Percentiles rank a stretch among this genome's conserved stretches.
Conservation (phyloP, 2,888 invertebrate genomes). For the Leptopterna dolabrata region DNA sequence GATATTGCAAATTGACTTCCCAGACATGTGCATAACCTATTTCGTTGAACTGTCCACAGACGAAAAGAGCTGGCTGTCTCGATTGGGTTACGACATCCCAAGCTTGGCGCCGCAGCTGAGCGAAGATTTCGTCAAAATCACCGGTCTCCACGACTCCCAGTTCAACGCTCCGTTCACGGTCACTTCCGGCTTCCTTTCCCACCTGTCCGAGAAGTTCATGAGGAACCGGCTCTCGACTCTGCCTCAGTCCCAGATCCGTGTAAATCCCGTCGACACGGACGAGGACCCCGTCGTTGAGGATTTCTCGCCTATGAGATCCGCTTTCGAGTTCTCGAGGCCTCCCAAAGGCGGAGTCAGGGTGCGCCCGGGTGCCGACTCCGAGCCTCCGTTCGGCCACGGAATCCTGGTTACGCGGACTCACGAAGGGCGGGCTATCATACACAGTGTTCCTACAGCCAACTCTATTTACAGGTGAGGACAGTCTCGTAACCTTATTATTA, state of each 20-base stretch:
- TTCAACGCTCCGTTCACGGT: constrained; percentile 71
- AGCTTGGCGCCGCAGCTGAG: constrained; percentile 89
- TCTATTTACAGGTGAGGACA: constrained; percentile 76
- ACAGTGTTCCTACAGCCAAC: constrained; percentile 87
- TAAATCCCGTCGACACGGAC: constrained; percentile 58
- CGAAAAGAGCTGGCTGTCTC: constrained; percentile 86
- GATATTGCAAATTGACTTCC: too few species aligned
- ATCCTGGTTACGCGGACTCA: constrained; percentile 85
- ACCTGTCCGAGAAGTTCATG: constrained; percentile 82
- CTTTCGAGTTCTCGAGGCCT: constrained; percentile 53
- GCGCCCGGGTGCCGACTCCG: constrained; percentile 65
- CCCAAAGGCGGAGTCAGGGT: constrained; percentile 55
- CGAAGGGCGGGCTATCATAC: constrained; percentile 82
- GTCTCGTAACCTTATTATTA: background rate
- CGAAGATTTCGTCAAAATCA: constrained; percentile 65
- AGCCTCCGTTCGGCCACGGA: constrained; percentile 85
- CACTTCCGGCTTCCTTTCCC: constrained; percentile 82
- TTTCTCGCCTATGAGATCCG: constrained; percentile 57
- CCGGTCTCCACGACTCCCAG: constrained; percentile 67
- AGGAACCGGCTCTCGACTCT: constrained; percentile 69
- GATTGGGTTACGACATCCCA: constrained; percentile 86
- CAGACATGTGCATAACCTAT: too few species aligned
- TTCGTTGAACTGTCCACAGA: constrained; percentile 71
- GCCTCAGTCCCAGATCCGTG: constrained; percentile 61
- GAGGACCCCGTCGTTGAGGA: constrained; percentile 51